Evolutionary conservation across 2,113 vertebrate species (phyloP).

Genomic region (Grallaria varia): DNA sequence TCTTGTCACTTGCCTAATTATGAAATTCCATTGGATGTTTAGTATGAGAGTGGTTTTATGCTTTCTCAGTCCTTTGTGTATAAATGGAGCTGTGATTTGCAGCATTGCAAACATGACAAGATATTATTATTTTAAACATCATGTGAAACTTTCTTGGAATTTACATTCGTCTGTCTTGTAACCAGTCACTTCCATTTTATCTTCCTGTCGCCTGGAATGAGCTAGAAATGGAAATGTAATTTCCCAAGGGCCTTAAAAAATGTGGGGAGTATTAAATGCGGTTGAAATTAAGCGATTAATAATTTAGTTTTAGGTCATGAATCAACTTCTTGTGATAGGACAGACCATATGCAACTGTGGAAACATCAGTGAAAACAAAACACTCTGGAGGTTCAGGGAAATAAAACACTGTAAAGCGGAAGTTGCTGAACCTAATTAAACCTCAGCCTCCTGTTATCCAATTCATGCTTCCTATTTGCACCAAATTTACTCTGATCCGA

Average conservation of each 20-base stretch:
- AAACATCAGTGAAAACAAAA: slow-evolving; percentile 67
- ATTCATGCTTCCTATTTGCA: slow-evolving; percentile 60
- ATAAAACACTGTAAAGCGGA: slow-evolving; percentile 56
- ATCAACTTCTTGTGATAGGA: slow-evolving; percentile 80
- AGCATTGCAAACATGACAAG: slow-evolving; percentile 48
- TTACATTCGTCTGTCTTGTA: slow-evolving; percentile 72
- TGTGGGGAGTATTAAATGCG: slow-evolving; percentile 79
- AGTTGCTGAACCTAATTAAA: slow-evolving; percentile 74
- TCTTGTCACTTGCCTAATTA: background rate
- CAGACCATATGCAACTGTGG: slow-evolving; percentile 65
- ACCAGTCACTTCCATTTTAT: slow-evolving; percentile 76
- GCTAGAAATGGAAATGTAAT: slow-evolving; percentile 80
- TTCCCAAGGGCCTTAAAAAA: slow-evolving; percentile 81
- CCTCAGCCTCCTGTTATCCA: slow-evolving; percentile 64
- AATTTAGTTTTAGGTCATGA: slow-evolving; percentile 90
- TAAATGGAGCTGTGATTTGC: slow-evolving; percentile 39
- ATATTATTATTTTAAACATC: slow-evolving; percentile 70
- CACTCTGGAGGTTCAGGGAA: slow-evolving; percentile 28
- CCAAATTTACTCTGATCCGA: slow-evolving; percentile 61
- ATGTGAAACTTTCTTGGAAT: slow-evolving; percentile 69
- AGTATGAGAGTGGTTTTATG: background rate
- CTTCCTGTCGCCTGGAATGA: slow-evolving; percentile 74
- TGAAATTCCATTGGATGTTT: background rate
- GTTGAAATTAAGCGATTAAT: slow-evolving; percentile 95
- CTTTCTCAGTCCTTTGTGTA: slow-evolving; percentile 12